phyloP scores from a whole-genome alignment of 1,140 invertebrate species.

The Drosophila insularis region DNA sequence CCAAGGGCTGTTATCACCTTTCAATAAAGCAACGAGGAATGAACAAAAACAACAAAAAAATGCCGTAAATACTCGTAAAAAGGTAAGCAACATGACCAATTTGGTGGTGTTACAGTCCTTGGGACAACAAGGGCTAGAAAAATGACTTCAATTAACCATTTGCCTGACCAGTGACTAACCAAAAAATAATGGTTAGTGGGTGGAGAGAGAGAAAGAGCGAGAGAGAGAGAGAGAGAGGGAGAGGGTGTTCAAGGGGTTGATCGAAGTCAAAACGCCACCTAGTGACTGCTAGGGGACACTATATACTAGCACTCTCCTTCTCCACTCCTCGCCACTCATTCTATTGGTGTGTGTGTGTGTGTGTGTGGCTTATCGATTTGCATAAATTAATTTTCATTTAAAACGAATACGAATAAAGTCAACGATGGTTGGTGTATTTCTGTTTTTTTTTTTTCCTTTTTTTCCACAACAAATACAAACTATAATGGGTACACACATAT shows the following conservation, averaged over 20 bases:
- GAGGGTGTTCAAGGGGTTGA: constrained; percentile 12
- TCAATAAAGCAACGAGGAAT: constrained; percentile 55
- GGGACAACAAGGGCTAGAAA: constrained; percentile 65
- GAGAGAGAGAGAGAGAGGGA: constrained; percentile 39
- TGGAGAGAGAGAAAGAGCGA: not conserved
- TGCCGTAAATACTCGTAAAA: constrained; percentile 13
- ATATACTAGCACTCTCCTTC: not conserved
- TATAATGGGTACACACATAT: constrained; percentile 50
- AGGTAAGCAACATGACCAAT: constrained; percentile 54
- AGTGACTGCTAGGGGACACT: constrained; percentile 13
- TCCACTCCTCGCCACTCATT: not conserved
- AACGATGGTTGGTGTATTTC: constrained; percentile 51
- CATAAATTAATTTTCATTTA: constrained; percentile 81
- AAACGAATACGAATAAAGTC: constrained; percentile 78
- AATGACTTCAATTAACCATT: constrained; percentile 79
- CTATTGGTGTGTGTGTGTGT: constrained; percentile 2
- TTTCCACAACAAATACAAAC: constrained; percentile 41
- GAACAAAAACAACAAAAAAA: constrained; percentile 29
- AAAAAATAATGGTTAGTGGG: constrained; percentile 44
- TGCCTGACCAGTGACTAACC: constrained; percentile 75
- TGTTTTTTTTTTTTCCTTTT: constrained; percentile 32
- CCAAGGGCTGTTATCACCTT: constrained; percentile 64
- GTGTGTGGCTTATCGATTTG: constrained; percentile 68
- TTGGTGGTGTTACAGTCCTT: constrained; percentile 36
- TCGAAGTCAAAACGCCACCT: constrained; percentile 32